Base-by-base conservation (phyloP, 2,113 vertebrate genomes). In the Lasiurus cinereus region DNA sequence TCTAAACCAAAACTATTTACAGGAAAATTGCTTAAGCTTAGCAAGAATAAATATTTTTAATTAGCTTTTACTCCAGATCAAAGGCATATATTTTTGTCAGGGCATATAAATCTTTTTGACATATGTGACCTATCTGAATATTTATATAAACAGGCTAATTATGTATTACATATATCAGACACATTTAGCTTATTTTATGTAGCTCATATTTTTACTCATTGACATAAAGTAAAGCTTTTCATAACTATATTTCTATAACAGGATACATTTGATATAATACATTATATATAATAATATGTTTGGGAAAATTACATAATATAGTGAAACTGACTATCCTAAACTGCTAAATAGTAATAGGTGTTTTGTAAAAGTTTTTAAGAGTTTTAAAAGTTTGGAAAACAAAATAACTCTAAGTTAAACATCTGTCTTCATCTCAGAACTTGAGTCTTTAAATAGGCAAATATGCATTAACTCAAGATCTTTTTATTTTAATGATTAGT, bases 11-110 rank as follows among this genome's bases (percentile, higher is more conserved):
- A 80, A 52, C 5, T 31, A 29, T 56, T 84, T 80, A 27, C 1
- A 80, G 22, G 21, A 73, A 96, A 79, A 90, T 48, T n/a, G 13
- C 29, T 89, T 39, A 85, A 24, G 15, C 48, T 93, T 31, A n/a
- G 78, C 43, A 52, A 69, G 54, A 67, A n/a, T 36, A 79, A 70
- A 50, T 85, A 69, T 77, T 91, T 91, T 88, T 69, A 94, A 77
- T 64, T 62, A 54, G 4, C 14, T 85, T 91, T 96, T 56, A 87
- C 3, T 88, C 24, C 9, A 74, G 8, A 12, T 2, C 27, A 85
- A 85, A 88, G 15, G 16, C 6, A 83, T 52, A 59, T 59, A 16
- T 84, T 90, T 92, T 92, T 74, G 14, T 36, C 12, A 39, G 15
- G 24, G 39, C 4, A 72, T 54, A 46, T 52, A 46, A 76, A 24